Evolutionary conservation across 2,797 vertebrate genomes (phyloP).

Genomic region (Etheostoma perlongum): DNA sequence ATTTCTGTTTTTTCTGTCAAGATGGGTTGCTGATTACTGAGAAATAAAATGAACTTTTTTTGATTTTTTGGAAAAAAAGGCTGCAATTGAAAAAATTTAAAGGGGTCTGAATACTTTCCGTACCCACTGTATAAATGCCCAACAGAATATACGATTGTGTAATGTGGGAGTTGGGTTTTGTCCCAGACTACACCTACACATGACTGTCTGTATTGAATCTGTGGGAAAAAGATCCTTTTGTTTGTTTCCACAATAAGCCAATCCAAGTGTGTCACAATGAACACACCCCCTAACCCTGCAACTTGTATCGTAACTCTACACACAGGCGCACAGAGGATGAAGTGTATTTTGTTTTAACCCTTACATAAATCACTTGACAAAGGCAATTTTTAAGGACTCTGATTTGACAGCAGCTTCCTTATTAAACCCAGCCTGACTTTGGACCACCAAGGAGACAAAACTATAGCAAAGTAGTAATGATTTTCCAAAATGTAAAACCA

Average conservation of each 20-base stretch:
- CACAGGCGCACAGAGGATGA: neutral
- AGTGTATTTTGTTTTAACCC: constrained; percentile 8
- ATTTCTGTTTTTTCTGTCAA: too few species aligned
- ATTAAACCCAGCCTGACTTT: neutral
- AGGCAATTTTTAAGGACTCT: neutral
- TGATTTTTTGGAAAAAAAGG: too few species aligned
- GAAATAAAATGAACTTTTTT: too few species aligned
- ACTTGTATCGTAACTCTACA: constrained; percentile 41
- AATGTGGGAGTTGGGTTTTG: constrained; percentile 21
- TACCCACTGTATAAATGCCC: neutral
- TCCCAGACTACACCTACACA: constrained; percentile 11
- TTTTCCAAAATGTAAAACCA: too few species aligned
- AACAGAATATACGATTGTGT: constrained; percentile 34
- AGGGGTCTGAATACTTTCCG: too few species aligned
- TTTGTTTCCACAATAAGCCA: constrained; percentile 77
- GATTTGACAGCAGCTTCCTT: neutral
- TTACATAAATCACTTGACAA: constrained; percentile 8
- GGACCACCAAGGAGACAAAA: constrained; percentile 39
- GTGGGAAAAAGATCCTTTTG: constrained; percentile 61
- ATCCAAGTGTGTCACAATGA: constrained; percentile 37
- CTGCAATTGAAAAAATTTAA: too few species aligned
- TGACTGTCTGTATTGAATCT: constrained; percentile 24
- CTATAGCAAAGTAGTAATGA: too few species aligned
- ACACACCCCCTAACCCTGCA: constrained; percentile 50
- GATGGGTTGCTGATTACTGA: too few species aligned